Percentiles rank a stretch among this genome's conserved stretches.
phyloP scores from a whole-genome alignment of 2,888 invertebrate genomes.

The Diplolepis rosae region DNA sequence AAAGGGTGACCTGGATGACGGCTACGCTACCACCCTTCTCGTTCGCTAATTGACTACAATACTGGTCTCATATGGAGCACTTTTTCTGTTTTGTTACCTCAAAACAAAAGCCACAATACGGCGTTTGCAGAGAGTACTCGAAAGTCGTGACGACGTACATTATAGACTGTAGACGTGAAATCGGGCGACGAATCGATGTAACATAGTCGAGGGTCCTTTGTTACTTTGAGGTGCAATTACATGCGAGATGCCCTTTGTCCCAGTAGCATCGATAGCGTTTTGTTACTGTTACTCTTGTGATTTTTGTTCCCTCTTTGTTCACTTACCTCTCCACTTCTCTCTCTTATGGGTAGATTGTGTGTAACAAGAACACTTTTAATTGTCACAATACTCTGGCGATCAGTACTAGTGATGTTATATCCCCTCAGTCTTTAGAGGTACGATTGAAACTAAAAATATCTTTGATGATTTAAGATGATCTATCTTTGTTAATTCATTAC shows the following conservation, averaged over 20 bases:
- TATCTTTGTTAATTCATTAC: no score
- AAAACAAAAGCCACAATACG: constrained; percentile 71
- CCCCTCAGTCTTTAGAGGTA: no score
- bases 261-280: constrained; percentile 66
- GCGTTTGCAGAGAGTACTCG: constrained; percentile 53
- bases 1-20: background rate
- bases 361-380: background rate
- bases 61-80: constrained; percentile 64
- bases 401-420: no score
- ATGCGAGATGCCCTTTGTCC: constrained; percentile 53
- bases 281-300: constrained; percentile 67
- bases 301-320: constrained; percentile 35
- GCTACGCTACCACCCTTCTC: constrained; percentile 40
- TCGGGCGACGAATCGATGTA: constrained; percentile 66
- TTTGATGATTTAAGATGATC: no score
- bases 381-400: no score
- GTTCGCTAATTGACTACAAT: constrained; percentile 71
- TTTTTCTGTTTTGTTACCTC: constrained; percentile 74
- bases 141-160: constrained; percentile 47
- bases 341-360: background rate
- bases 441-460: no score
- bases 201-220: constrained; percentile 69
- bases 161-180: constrained; percentile 49
- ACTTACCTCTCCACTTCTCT: constrained; percentile 10
- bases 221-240: constrained; percentile 63